Evolutionary conservation across 2,113 vertebrate species (phyloP), one percentile per base, ranked within the genome.

Genomic region (Perca flavescens): DNA sequence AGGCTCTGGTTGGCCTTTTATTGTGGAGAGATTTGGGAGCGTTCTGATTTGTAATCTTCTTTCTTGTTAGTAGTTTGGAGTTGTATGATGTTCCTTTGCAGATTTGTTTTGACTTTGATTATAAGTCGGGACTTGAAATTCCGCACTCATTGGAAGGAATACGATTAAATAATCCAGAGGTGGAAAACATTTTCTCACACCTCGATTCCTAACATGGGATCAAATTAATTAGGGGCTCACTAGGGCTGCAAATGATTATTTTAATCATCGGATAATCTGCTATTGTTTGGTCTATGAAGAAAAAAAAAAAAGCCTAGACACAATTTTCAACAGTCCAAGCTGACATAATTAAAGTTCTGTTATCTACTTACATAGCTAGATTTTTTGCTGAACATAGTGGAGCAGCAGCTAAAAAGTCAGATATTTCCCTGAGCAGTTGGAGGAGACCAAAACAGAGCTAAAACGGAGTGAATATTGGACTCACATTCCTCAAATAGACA

Each of bases 1-100:
- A 12, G 6, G 40, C 63, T 64, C 40, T 25, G 34, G 43, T 74
- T 66, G 50, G 60, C 54, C 79, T 60, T 34, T 82, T 19, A 60
- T 31, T 66, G 60, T 57, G 19, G 34, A 25, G 73, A 67, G 43
- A 57, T 46, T 84, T 80, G 6, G 74, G 25, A 74, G 65, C 4
- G 54, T 14, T 9, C 53, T 21, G 31, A n/a, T 58, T 61, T 6
- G 47, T 14, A 61, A 54, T 50, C 6, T 52, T 76, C 36, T 25
- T 47, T 57, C 9, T 77, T 31, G 52, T 9, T 4, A 3, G 46
- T 13, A 25, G 47, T 49, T 49, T 25, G 65, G 28, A 63, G 57
- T 61, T 34, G 31, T 57, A n/a, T 12, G 36, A 67, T 13, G 6
- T 40, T 64, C 19, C 12, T 40, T 40, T 25, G 4, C 9, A 61